A percentile compares a stretch with the other conserved stretches of the same genome.
These are phyloP conservation scores for Halcyon badia DNA, from an alignment of 2,797 vertebrate species.

Conservation along the genomic window DNA sequence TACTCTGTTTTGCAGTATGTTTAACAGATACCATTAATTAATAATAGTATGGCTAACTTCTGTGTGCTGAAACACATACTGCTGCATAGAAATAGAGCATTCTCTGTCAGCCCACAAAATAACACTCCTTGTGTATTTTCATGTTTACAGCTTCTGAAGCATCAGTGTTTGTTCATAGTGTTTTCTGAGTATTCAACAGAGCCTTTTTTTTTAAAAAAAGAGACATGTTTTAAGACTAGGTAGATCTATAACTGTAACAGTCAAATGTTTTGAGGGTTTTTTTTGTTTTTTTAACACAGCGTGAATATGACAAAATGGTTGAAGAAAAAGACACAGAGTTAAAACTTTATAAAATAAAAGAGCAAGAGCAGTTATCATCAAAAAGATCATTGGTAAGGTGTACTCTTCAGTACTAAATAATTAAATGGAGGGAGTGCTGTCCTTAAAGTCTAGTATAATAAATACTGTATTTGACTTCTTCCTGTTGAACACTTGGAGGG, in stretches of 20 bases:
- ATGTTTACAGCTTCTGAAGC: neutral
- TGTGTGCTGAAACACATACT: neutral
- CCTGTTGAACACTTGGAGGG: neutral
- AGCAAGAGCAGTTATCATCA: constrained; percentile 80
- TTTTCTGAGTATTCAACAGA: neutral
- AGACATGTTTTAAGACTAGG: neutral
- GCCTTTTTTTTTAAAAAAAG: neutral
- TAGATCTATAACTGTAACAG: neutral
- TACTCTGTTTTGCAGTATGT: neutral
- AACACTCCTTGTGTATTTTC: neutral
- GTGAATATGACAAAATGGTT: constrained; percentile 91
- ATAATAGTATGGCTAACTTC: neutral
- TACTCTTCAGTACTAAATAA: neutral
- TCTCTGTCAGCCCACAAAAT: neutral
- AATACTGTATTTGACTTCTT: neutral
- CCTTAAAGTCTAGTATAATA: neutral
- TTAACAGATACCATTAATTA: neutral
- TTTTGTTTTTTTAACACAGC: constrained; percentile 75
- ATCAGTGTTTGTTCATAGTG: neutral
- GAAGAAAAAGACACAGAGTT: constrained; percentile 93
- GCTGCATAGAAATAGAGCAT: neutral
- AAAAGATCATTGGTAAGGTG: constrained; percentile 86
- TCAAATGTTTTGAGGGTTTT: neutral
- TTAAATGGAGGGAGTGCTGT: neutral
- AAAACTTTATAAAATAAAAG: constrained; percentile 83